Base-by-base conservation (phyloP, 2,797 vertebrate species). In the Cirrhinus molitorella region DNA sequence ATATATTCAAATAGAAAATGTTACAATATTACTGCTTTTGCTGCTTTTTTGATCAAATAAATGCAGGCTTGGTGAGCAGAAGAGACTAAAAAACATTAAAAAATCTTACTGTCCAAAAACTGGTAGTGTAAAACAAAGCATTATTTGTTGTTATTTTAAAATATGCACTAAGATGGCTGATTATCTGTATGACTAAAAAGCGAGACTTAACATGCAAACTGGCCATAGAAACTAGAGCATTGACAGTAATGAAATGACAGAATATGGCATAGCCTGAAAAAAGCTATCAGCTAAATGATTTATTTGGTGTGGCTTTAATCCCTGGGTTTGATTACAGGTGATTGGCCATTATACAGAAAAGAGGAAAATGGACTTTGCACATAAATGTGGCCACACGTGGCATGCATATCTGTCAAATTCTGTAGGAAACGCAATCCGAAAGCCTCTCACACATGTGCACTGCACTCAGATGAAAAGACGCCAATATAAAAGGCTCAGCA, bases 401-500 rank as follows among this genome's bases (percentile, higher is more conserved):
- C 34, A 57, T 23, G 47, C 34, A 57, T 23, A 37, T 67, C 47
- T 80, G 37, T 59, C 51, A 10, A 23, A 59, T 34, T 31, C 7
- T 16, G 7, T 14, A 45, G 19, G 61, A 63, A 63, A 63, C 61
- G 16, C 61, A 63, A 28, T 63, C 61, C 34, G 61, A 31, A 17
- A 63, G 11, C 73, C 34, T 79, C 23, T 49, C 70, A 77, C 63
- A 73, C 76, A 79, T 14, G 31, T 43, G 23, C 53, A 6, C 31
- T 2, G 31, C 31, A 2, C 31, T 34, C 67, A 84, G 21, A 85
- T 45, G 72, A 28, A 8, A 72, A 85, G 28, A 85, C 72, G 80
- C 75, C 28, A 25, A 4, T 72, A 63, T 72, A 79, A 87, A 78
- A 83, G 75, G 34, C 47, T 31, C 45, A n/a, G 37, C 37, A 70